phyloP scores from a whole-genome alignment of 2,888 invertebrate genomes.

The Merodon equestris region DNA sequence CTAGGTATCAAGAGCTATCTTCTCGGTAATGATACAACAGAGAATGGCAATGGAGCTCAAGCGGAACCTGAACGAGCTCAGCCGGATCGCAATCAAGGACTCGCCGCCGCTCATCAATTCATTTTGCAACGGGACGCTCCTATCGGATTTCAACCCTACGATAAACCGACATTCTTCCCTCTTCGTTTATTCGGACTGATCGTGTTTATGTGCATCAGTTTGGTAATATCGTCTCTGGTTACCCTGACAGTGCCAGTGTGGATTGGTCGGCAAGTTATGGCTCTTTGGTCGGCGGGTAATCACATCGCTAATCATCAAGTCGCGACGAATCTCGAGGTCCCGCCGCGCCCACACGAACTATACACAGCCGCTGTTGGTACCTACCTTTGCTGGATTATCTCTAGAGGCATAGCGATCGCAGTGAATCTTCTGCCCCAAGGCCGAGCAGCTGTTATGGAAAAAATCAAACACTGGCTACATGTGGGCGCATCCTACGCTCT shows the following conservation, averaged over 20 bases:
- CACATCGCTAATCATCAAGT: constrained; percentile 73
- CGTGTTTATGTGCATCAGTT: constrained; percentile 88
- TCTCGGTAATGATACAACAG: constrained; percentile 84
- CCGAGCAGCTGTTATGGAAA: constrained; percentile 85
- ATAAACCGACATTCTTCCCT: constrained; percentile 87
- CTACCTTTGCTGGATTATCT: constrained; percentile 96
- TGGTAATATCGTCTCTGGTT: constrained; percentile 90
- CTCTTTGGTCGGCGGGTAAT: constrained; percentile 87
- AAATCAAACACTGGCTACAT: constrained; percentile 86
- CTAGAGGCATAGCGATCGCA: constrained; percentile 89
- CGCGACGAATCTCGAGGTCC: constrained; percentile 73
- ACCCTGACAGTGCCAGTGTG: constrained; percentile 93
- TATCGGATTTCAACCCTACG: constrained; percentile 93
- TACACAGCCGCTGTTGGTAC: constrained; percentile 96
- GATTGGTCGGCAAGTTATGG: constrained; percentile 93
- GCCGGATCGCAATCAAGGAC: constrained; percentile 77
- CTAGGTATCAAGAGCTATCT: constrained; percentile 94
- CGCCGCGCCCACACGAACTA: constrained; percentile 92
- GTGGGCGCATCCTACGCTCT: constrained; percentile 88
- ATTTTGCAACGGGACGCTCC: constrained; percentile 91
- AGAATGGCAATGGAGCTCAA: constrained; percentile 73
- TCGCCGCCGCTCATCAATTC: constrained; percentile 93
- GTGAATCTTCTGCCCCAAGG: constrained; percentile 95
- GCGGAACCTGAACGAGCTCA: constrained; percentile 75
- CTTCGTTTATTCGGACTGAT: constrained; percentile 85